Evolutionary conservation across 1,140 invertebrate genomes (phyloP), one percentile per base, ranked within the genome.

Genomic region (Acyrthosiphon pisum): DNA sequence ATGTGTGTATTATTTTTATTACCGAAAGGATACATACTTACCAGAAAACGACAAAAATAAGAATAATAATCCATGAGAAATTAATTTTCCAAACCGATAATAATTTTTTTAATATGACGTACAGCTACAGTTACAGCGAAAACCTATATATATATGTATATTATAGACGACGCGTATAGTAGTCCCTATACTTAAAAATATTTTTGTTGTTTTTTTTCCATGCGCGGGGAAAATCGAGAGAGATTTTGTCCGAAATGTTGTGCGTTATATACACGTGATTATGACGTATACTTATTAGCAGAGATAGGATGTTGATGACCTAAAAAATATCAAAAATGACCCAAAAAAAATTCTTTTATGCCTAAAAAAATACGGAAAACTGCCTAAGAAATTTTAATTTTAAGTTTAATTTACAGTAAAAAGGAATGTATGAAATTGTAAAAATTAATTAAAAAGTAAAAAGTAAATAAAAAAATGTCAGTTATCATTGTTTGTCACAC

Each of bases 1-100:
- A 30, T 30, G 11, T 60, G 26, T 87, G 22, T 87, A 48, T 83
- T 84, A 84, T 84, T 84, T 44, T 84, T 84, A 84, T 84, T 84
- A 44, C 83, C 37, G 83, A 84, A 84, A 84, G 35, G 76, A 44
- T 84, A 7, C 20, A 6, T n/a, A n/a, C 60, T 76, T 76, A 76
- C n/a, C 14, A 6, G n/a, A n/a, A n/a, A n/a, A 76, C 60, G 60
- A 46, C 26, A 46, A 46, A 86, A 86, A 46, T 46, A 86, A 87
- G 18, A 87, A 87, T 87, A 87, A 48, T 50, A 48, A 87, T 20
- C 26, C 26, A 84, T 30, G 44, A 87, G 44, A 87, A 87, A 30
- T 48, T 87, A 44, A 48, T 87, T 87, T 48, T n/a, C 14, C 86
- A 22, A 86, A 86, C 44, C 14, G 44, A 87, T 50, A 87, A 35